Evolutionary conservation across 2,797 vertebrate genomes (phyloP).

Genomic region (Hemitrygon akajei): DNA sequence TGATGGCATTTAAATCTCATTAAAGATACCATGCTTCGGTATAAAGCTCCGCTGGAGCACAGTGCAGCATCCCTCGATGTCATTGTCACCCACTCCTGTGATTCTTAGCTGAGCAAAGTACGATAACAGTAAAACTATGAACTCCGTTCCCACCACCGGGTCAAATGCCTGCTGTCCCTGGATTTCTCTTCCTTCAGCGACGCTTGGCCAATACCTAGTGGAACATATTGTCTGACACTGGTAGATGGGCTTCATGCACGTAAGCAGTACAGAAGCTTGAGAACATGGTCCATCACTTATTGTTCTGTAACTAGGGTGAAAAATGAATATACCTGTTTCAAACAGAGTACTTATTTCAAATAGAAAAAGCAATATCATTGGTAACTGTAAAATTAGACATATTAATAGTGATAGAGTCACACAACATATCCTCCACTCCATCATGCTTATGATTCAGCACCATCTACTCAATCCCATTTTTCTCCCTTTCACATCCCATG

Average conservation of each 20-base stretch:
- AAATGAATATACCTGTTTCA: neutral
- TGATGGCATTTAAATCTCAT: neutral
- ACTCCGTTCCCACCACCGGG: too few relatives aligned
- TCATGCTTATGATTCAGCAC: too few relatives aligned
- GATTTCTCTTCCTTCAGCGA: neutral
- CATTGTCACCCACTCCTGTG: neutral
- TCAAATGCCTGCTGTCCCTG: neutral
- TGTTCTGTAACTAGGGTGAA: neutral
- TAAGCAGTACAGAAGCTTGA: too few relatives aligned
- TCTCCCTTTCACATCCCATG: too few relatives aligned
- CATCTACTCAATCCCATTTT: too few relatives aligned
- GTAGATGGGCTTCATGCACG: too few relatives aligned
- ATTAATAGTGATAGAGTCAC: neutral
- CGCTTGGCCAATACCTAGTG: neutral
- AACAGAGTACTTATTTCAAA: neutral
- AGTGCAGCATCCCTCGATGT: neutral
- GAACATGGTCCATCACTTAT: neutral
- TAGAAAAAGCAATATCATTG: neutral
- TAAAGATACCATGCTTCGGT: neutral
- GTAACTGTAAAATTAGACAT: neutral
- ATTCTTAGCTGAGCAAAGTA: neutral
- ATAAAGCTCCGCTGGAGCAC: too few relatives aligned
- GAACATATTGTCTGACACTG: neutral
- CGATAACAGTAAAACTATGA: neutral
- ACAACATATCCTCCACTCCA: too few relatives aligned